phyloP scores from a whole-genome alignment of 2,113 vertebrate genomes.

The Toxotes jaculatrix region DNA sequence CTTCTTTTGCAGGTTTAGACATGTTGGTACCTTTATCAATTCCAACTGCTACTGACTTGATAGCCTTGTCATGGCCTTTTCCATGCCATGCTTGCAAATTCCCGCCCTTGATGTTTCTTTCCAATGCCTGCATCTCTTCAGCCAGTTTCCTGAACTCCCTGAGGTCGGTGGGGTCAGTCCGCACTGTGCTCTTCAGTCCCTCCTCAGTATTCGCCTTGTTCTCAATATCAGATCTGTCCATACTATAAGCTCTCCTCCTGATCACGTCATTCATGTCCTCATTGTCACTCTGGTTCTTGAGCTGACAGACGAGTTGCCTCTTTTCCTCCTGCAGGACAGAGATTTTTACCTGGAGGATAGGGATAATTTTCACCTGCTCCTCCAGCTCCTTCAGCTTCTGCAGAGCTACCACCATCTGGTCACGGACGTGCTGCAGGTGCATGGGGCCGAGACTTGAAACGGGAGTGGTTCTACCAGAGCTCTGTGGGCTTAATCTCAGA shows the following conservation, averaged over 20 bases:
- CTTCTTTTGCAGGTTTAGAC: constrained; percentile 63
- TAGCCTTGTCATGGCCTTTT: constrained; percentile 60
- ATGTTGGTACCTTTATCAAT: constrained; percentile 75
- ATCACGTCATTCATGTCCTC: constrained; percentile 75
- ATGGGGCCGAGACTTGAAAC: constrained; percentile 88
- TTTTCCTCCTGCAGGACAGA: constrained; percentile 96
- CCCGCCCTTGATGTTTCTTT: constrained; percentile 88
- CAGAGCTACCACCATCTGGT: constrained; percentile 97
- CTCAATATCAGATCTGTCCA: constrained; percentile 79
- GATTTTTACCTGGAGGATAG: constrained; percentile 96
- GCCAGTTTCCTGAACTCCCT: constrained; percentile 89
- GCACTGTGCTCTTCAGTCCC: constrained; percentile 76
- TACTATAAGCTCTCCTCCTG: constrained; percentile 85
- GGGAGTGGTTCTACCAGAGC: constrained; percentile 90
- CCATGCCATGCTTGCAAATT: constrained; percentile 74
- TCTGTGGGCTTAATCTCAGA: constrained; percentile 90
- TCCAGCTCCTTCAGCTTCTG: constrained; percentile 95
- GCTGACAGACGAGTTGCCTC: constrained; percentile 88
- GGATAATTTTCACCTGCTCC: constrained; percentile 96
- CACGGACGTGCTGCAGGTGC: constrained; percentile 94
- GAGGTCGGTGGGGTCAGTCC: constrained; percentile 82
- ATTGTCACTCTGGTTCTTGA: constrained; percentile 85
- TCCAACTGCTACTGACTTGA: constrained; percentile 83
- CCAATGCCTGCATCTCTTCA: constrained; percentile 90
- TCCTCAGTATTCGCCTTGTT: constrained; percentile 83